phyloP scores from a whole-genome alignment of 2,113 vertebrate genomes.

The Neomonachus schauinslandi region DNA sequence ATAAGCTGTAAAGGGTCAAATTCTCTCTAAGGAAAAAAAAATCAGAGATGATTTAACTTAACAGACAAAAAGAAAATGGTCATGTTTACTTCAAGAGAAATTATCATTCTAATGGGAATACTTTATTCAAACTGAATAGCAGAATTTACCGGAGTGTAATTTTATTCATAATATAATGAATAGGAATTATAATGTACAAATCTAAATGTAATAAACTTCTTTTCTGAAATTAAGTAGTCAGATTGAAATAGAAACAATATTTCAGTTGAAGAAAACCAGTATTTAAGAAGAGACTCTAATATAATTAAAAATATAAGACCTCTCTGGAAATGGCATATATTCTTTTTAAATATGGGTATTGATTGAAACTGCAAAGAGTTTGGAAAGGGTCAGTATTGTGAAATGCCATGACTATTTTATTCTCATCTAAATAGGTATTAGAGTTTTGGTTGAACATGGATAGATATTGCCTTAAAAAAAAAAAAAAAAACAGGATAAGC shows the following conservation, averaged over 20 bases:
- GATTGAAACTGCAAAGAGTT: neutral
- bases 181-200: neutral
- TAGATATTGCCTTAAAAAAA: neutral
- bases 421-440: neutral
- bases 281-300: neutral
- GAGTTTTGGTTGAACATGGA: neutral
- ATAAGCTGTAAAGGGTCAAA: neutral
- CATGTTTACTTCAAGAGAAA: neutral
- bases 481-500: neutral
- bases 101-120: neutral
- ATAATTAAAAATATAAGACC: neutral
- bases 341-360: neutral
- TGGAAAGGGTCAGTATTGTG: neutral
- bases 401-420: neutral
- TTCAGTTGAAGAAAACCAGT: neutral
- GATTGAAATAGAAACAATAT: neutral
- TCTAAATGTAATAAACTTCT: neutral
- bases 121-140: neutral
- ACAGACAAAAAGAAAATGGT: neutral
- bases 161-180: neutral
- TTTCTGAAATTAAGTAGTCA: neutral
- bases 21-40: neutral
- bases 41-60: neutral
- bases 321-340: neutral
- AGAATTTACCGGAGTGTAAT: neutral